Conservation (phyloP, 2,797 vertebrate species). For the Atherinosoma microstoma region DNA sequence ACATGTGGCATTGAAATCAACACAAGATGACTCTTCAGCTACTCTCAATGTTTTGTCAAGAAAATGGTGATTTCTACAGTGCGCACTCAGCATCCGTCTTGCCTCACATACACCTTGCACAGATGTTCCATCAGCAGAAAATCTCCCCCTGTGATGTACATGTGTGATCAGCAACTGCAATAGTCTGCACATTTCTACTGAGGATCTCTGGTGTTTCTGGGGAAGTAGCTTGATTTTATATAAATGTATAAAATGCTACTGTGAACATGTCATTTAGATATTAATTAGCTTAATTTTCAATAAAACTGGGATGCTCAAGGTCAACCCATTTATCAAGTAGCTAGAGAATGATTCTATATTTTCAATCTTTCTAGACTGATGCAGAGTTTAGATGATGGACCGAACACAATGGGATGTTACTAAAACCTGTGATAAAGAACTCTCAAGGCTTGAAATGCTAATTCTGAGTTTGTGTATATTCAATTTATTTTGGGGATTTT, state of each 20-base stretch:
- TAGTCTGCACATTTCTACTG: background rate
- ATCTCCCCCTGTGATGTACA: background rate
- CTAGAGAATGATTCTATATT: background rate
- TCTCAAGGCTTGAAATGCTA: too few relatives aligned
- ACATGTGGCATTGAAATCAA: too few relatives aligned
- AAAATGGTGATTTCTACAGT: too few relatives aligned
- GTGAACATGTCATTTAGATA: background rate
- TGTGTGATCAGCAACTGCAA: background rate
- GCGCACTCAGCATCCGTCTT: too few relatives aligned
- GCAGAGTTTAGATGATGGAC: background rate
- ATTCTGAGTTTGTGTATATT: too few relatives aligned
- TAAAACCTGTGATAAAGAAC: background rate
- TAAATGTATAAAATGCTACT: background rate
- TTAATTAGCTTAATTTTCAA: background rate
- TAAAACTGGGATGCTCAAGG: background rate
- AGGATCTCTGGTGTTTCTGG: background rate
- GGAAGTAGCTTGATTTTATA: background rate
- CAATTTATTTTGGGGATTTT: too few relatives aligned
- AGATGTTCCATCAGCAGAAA: background rate
- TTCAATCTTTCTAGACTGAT: background rate
- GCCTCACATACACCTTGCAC: background rate
- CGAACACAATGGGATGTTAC: background rate
- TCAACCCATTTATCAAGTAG: background rate
- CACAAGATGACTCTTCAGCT: too few relatives aligned
- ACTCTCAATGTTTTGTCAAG: too few relatives aligned